Base-by-base conservation (phyloP, 2,888 invertebrate species). In the Tuberolachnus salignus region DNA sequence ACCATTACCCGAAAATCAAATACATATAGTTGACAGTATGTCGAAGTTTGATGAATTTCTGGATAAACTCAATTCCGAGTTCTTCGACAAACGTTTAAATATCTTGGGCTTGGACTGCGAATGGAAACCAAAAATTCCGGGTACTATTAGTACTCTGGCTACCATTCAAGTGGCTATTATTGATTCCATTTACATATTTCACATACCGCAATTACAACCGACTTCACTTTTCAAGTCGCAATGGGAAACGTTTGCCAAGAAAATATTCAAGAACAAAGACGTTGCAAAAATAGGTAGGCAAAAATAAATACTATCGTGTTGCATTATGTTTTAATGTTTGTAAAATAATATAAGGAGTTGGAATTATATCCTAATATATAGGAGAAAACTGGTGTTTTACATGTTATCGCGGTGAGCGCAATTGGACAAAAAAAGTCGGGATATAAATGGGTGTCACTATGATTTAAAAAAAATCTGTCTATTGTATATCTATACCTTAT, bases 41-140 rank as follows among this genome's bases (percentile, higher is more conserved):
- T 42, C 78, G 69, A 78, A 67, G 14, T 78, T 78, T 49, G 34
- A 67, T 78, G 67, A 46, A 23, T 67, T 78, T 78, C 59, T 78
- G 59, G 78, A 78, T 49, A 78, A 67, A 78, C 67, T 78, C 10
- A 78, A 69, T 75, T 44, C 34, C 46, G n/a, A 66, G 42, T 23
- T 74, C 86, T 84, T 84, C 85, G 82, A 85, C 87, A 3, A 83
- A 84, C 73, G 84, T 92, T 74, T 90, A 95, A 42, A 94, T 59
- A 8, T 69, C 34, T 49, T 78, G 11, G 78, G 94, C 59, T 89
- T 96, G 83, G 96, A 97, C 85, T 92, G 94, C 72, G 96, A 97
- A 86, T 97, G 96, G 96, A 94, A 94, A 85, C 95, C 95, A 90
- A 91, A 82, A 91, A 93, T 86, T 91, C 57, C 67, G 1, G 4